These are phyloP conservation scores for Meleagris gallopavo DNA, from an alignment of 2,113 vertebrate species.

Conservation along the genomic window DNA sequence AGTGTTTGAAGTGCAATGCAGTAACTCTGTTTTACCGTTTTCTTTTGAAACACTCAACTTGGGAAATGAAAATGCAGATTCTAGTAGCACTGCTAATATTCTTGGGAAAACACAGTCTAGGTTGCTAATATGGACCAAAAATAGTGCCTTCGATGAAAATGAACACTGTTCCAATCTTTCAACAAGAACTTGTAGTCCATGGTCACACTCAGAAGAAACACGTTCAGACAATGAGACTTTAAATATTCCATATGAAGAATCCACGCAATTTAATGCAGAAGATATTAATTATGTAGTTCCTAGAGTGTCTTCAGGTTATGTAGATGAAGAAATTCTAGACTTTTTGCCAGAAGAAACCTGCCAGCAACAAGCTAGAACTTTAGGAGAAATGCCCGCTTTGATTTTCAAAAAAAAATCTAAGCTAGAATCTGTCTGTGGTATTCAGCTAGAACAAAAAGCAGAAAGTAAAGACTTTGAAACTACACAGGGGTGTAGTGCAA, in stretches of 20 bases:
- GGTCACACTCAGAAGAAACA: slow-evolving; percentile 99
- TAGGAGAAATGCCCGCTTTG: slow-evolving; percentile 85
- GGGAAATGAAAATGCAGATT: slow-evolving; percentile 89
- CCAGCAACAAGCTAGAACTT: slow-evolving; percentile 82
- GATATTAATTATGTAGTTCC: slow-evolving; percentile 90
- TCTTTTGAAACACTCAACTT: slow-evolving; percentile 89
- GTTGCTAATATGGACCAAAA: slow-evolving; percentile 99
- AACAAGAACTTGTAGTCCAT: slow-evolving; percentile 98
- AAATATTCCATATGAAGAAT: slow-evolving; percentile 88
- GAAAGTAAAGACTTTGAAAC: slow-evolving; percentile 87
- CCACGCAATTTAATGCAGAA: slow-evolving; percentile 87
- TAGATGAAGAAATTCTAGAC: slow-evolving; percentile 94
- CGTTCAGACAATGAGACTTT: slow-evolving; percentile 96
- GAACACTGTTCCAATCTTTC: slow-evolving; percentile 99
- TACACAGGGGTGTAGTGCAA: slow-evolving; percentile 83
- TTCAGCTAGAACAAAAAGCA: slow-evolving; percentile 90
- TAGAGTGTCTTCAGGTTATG: slow-evolving; percentile 88
- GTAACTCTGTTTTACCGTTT: slow-evolving; percentile 94
- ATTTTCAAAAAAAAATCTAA: slow-evolving; percentile 94
- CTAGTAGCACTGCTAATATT: slow-evolving; percentile 90
- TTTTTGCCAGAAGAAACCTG: slow-evolving; percentile 90
- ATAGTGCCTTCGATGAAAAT: slow-evolving; percentile 99
- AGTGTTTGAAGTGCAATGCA: slow-evolving; percentile 98
- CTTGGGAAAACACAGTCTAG: slow-evolving; percentile 98
- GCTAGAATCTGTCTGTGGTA: slow-evolving; percentile 97